These are phyloP conservation scores for Leptopilina myrica DNA, from an alignment of 2,888 invertebrate genomes.

Conservation along the genomic window DNA sequence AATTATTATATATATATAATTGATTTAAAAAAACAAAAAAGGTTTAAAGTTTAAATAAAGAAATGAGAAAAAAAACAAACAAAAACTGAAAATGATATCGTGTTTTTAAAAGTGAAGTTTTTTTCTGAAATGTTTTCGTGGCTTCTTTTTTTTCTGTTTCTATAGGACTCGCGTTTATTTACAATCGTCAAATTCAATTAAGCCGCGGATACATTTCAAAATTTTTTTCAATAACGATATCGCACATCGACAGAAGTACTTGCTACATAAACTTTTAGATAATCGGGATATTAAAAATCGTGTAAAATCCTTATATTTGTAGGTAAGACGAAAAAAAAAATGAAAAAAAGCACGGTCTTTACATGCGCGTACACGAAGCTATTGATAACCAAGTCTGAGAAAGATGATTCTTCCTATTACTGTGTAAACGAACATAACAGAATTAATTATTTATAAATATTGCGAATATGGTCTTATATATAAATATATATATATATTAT, in stretches of 20 bases:
- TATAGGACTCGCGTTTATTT: constrained; percentile 34
- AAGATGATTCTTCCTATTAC: constrained; percentile 69
- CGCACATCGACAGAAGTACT: constrained; percentile 32
- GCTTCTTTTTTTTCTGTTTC: constrained; percentile 48
- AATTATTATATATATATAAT: constrained; percentile 72
- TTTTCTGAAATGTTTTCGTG: constrained; percentile 53
- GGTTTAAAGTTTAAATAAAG: constrained; percentile 73
- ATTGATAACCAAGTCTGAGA: constrained; percentile 66
- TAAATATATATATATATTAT: constrained; percentile 60
- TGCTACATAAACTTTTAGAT: constrained; percentile 38
- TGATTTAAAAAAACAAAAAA: constrained; percentile 65
- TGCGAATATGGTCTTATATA: constrained; percentile 61
- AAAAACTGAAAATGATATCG: constrained; percentile 62
- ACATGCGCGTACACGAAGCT: constrained; percentile 47
- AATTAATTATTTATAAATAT: constrained; percentile 69
- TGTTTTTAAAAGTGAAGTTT: constrained; percentile 60
- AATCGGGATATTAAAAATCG: constrained; percentile 32
- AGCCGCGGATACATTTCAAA: constrained; percentile 34
- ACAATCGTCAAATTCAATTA: constrained; percentile 12
- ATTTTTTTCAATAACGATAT: background rate
- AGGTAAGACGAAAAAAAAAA: constrained; percentile 47
- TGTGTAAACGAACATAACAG: constrained; percentile 63
- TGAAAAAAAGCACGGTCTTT: constrained; percentile 36
- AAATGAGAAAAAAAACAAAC: constrained; percentile 57
- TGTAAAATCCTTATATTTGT: constrained; percentile 22